Percentiles rank a stretch among this genome's conserved stretches.
Evolutionary conservation across 2,888 invertebrate genomes (phyloP).

Genomic region (Patella pellucida): DNA sequence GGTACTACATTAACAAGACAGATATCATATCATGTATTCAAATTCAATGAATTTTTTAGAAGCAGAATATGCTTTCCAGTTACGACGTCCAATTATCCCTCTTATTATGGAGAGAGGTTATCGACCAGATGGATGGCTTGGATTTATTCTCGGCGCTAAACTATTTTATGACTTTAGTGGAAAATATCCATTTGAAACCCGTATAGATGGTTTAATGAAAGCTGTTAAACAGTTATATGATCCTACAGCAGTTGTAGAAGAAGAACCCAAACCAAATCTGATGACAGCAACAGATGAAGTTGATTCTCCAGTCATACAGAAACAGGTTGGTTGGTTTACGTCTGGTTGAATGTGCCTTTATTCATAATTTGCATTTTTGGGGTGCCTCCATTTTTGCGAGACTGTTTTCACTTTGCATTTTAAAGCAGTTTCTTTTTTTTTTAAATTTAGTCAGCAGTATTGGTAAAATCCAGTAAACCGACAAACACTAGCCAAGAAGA

Average conservation of each 20-base stretch:
- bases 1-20: no score
- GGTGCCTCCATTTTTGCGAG: no score
- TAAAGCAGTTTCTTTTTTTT: no score
- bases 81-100: slow-evolving; percentile 41
- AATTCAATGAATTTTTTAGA: slow-evolving; percentile 27
- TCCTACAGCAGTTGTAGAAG: neutral
- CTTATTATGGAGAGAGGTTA: slow-evolving; percentile 43
- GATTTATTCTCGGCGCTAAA: slow-evolving; percentile 43
- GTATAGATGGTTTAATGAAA: slow-evolving; percentile 33
- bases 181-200: slow-evolving; percentile 40
- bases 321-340: neutral
- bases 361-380: no score
- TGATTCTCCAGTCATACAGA: neutral
- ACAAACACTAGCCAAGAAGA: neutral
- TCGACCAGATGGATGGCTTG: slow-evolving; percentile 48
- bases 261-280: neutral
- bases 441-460: neutral
- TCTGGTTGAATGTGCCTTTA: neutral
- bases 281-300: slow-evolving; percentile 3
- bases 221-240: slow-evolving; percentile 14
- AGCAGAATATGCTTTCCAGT: slow-evolving; percentile 47
- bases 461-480: neutral
- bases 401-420: no score
- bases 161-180: slow-evolving; percentile 45
- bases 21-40: no score